Evolutionary conservation across 2,113 vertebrate genomes (phyloP), one percentile per base, ranked within the genome.

Genomic region (Fukomys damarensis): DNA sequence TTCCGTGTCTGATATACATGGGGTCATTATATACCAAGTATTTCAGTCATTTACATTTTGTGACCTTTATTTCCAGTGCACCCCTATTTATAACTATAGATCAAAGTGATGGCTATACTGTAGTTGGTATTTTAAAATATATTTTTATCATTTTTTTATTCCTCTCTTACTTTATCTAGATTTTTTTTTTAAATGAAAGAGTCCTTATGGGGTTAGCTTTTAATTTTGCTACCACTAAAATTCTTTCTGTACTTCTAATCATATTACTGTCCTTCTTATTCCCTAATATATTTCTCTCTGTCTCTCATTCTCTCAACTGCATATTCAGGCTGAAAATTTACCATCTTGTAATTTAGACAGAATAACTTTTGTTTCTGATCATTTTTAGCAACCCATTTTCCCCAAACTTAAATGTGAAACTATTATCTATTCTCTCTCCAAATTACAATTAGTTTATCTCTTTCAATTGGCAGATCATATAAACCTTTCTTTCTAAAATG

Each of bases 401-500:
- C 72, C 10, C 49, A 76, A 56, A 82, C 35, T 63, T 74, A 35
- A 30, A 41, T 13, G 52, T 32, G n/a, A 63, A 68, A 49, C 5
- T 26, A 81, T 8, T 58, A 24, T 74, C 32, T 11, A 12, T 66
- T 41, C 38, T 83, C 66, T 85, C 38, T 94, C 54, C 74, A 65
- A 86, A 38, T 49, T 87, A 74, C 30, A 65, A 63, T 80, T 72
- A 89, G 54, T 58, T 86, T 35, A 52, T 6, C 22, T 68, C 52
- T 86, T 89, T 61, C 79, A 41, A 9, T 22, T 79, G 54, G 90
- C 26, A 84, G 30, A 82, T 28, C 76, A 90, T 54, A 10, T 17
- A 43, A 87, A 65, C 59, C 76, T 82, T 90, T 92, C 68, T 95
- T 89, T 85, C 79, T 12, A n/a, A 88, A 79, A 85, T 58, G 46